Base-by-base conservation (phyloP, 2,888 invertebrate genomes). In the Litoditis marina region DNA sequence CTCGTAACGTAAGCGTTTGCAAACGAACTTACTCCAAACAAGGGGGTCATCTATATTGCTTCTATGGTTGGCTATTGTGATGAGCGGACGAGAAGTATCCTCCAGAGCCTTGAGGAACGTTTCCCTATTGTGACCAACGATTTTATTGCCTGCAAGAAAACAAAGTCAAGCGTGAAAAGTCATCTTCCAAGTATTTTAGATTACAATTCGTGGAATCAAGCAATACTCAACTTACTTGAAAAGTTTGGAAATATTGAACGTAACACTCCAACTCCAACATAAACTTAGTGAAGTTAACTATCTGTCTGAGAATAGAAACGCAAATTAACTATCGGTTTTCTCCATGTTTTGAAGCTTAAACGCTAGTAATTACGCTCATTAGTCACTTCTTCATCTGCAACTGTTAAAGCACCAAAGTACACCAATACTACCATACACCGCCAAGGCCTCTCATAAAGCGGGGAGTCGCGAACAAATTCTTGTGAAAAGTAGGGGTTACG, bases 21-120 rank as follows among this genome's bases (percentile, higher is more conserved):
- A 52, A 46, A 62, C 69, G n/a, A n/a, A n/a, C 76, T 72, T 39
- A 80, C 79, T 66, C 79, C 80, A 81, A 53, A 81, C 65, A 2
- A 81, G 66, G 16, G 81, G 81, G 66, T 81, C 81, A 51, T 81
- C 81, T 22, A 78, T 74, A 52, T 78, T 80, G 56, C 76, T 77
- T 25, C 81, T 67, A 49, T 81, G 81, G 50, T 81, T 81, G n/a
- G 79, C 65, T 19, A 81, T 67, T 0, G 81, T 81, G 13, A 81
- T 68, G 7, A 81, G 63, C 7, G 81, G 79, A 4, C 76, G 69
- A 5, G 69, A 71, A n/a, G 52, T 56, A 49, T 82, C 72, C 51
- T 71, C 68, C 4, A 81, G 44, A 13, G 68, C 49, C 25, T 70
- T 66, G 28, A 81, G 28, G 28, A 81, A 77, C 4, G 60, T 63